Evolutionary conservation across 2,113 vertebrate species (phyloP).

Genomic region (Gopherus evgoodei): DNA sequence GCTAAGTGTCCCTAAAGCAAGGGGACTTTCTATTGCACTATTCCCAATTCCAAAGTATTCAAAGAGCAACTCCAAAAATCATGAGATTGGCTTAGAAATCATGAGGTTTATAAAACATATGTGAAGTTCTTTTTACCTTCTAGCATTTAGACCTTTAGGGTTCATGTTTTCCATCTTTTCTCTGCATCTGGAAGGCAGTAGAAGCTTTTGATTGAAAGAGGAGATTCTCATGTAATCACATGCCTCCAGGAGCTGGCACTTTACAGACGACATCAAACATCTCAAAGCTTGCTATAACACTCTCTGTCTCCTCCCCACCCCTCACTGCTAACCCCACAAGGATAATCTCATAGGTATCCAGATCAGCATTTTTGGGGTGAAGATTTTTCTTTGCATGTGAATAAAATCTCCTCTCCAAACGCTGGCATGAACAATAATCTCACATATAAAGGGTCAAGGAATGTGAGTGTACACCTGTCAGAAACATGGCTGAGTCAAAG

Average conservation of each 20-base stretch:
- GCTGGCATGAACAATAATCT: neutral
- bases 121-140: neutral
- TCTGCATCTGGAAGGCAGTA: neutral
- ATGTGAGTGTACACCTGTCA: conserved; percentile 10
- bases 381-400: neutral
- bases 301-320: neutral
- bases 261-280: neutral
- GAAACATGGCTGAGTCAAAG: neutral
- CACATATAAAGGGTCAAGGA: neutral
- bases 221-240: neutral
- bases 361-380: neutral
- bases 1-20: neutral
- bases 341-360: neutral
- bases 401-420: conserved; percentile 18
- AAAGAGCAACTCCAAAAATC: neutral
- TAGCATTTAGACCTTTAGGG: neutral
- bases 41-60: neutral
- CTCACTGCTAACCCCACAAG: neutral
- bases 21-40: neutral
- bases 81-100: neutral
- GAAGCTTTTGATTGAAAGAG: neutral
- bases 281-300: neutral
- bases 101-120: neutral
- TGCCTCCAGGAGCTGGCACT: neutral
- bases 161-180: neutral